Evolutionary conservation across 2,113 vertebrate genomes (phyloP).

Genomic region (Dendrocopos noguchii): DNA sequence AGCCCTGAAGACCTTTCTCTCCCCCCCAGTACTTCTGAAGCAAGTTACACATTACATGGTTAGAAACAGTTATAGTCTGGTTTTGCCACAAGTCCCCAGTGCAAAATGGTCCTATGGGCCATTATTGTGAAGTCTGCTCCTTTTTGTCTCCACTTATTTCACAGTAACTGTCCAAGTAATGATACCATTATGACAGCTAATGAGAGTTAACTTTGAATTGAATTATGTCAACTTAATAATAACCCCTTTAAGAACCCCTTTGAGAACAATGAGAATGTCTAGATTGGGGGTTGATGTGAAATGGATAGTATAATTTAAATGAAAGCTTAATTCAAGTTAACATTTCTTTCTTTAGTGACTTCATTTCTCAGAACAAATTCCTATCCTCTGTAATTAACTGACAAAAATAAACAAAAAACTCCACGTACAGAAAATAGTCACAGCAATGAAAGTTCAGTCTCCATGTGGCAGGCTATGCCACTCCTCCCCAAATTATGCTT

Average conservation of each 20-base stretch:
- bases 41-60: neutral
- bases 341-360: slow-evolving; percentile 25
- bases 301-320: slow-evolving; percentile 59
- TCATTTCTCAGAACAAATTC: slow-evolving; percentile 3
- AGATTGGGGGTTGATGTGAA: slow-evolving; percentile 51
- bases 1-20: neutral
- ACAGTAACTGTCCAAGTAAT: slow-evolving; percentile 43
- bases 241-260: slow-evolving; percentile 29
- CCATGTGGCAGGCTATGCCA: neutral
- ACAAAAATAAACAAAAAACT: slow-evolving; percentile 26
- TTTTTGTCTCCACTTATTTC: neutral
- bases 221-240: slow-evolving; percentile 61
- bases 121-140: slow-evolving; percentile 1
- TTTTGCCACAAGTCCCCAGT: neutral
- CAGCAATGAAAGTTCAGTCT: neutral
- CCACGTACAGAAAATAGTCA: slow-evolving; percentile 29
- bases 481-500: neutral
- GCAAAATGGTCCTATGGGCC: neutral
- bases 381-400: slow-evolving; percentile 43
- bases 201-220: slow-evolving; percentile 48
- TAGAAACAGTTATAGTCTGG: neutral
- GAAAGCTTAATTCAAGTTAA: slow-evolving; percentile 55
- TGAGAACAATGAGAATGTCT: slow-evolving; percentile 58
- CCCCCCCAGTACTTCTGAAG: neutral
- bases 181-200: slow-evolving; percentile 41